Conservation (phyloP, 2,113 vertebrate species). For the Cyanoderma ruficeps region DNA sequence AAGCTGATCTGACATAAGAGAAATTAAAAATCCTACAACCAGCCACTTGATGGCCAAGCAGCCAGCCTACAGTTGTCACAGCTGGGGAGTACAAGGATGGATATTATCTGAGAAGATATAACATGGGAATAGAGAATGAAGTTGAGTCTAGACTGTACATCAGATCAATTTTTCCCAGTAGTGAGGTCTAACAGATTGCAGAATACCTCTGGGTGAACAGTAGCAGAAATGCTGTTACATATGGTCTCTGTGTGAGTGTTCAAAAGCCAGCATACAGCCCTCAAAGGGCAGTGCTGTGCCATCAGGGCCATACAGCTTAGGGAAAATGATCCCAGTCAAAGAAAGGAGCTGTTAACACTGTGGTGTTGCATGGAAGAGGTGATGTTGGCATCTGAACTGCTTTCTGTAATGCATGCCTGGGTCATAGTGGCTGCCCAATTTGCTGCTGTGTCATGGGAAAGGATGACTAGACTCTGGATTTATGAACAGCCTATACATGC, state of each 20-base stretch:
- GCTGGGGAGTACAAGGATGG: neutral
- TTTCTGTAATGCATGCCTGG: neutral
- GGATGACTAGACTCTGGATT: neutral
- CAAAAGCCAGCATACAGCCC: neutral
- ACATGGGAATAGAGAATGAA: neutral
- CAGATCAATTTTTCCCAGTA: neutral
- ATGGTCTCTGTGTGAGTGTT: neutral
- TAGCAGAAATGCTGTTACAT: neutral
- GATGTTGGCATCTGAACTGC: neutral
- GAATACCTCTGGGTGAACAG: neutral
- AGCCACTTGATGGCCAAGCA: neutral
- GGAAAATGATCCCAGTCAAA: neutral
- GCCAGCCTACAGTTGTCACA: neutral
- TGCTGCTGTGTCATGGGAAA: neutral
- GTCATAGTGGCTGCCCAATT: neutral
- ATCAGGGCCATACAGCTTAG: neutral
- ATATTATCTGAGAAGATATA: neutral
- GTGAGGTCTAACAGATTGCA: neutral
- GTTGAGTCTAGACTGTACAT: neutral
- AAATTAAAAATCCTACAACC: neutral
- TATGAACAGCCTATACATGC: neutral
- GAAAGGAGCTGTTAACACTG: neutral
- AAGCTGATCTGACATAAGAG: neutral
- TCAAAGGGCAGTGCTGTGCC: neutral
- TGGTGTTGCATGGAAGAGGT: rapidly evolving